Evolutionary conservation across 2,888 invertebrate species (phyloP).

Genomic region (Eulithis testata): DNA sequence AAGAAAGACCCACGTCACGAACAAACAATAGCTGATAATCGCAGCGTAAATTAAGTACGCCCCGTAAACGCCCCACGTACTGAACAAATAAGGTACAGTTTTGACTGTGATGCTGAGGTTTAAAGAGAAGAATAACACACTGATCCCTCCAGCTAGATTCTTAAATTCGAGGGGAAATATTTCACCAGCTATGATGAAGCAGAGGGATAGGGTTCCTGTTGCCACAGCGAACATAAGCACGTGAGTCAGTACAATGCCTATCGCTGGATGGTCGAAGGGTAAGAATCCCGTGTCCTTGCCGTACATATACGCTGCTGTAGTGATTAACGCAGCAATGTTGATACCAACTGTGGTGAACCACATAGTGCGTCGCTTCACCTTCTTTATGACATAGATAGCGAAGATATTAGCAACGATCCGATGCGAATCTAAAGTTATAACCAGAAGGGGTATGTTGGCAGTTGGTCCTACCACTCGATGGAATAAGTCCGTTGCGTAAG

Average conservation of each 20-base stretch:
- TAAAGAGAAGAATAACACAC: conserved; percentile 61
- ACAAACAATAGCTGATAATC: conserved; percentile 59
- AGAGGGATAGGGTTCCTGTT: conserved; percentile 69
- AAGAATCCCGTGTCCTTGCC: conserved; percentile 39
- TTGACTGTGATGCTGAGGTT: conserved; percentile 68
- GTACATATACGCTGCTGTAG: conserved; percentile 47
- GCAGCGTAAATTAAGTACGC: conserved; percentile 59
- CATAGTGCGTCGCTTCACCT: conserved; percentile 49
- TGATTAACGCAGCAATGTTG: conserved; percentile 43
- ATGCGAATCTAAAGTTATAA: conserved; percentile 48
- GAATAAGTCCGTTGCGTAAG: conserved; percentile 48
- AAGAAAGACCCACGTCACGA: conserved; percentile 57
- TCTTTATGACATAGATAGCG: conserved; percentile 48
- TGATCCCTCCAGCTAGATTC: conserved; percentile 72
- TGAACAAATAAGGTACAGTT: conserved; percentile 61
- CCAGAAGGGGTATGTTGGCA: conserved; percentile 38
- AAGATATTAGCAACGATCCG: conserved; percentile 48
- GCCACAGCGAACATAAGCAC: conserved; percentile 44
- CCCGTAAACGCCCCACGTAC: conserved; percentile 58
- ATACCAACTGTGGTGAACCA: conserved; percentile 44
- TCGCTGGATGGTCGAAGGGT: conserved; percentile 42
- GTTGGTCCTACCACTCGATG: conserved; percentile 42
- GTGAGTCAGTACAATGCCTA: conserved; percentile 40
- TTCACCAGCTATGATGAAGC: conserved; percentile 87
- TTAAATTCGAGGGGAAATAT: conserved; percentile 82